These are phyloP conservation scores for Silurus glanis DNA, from an alignment of 2,113 vertebrate genomes.

Conservation along the genomic window DNA sequence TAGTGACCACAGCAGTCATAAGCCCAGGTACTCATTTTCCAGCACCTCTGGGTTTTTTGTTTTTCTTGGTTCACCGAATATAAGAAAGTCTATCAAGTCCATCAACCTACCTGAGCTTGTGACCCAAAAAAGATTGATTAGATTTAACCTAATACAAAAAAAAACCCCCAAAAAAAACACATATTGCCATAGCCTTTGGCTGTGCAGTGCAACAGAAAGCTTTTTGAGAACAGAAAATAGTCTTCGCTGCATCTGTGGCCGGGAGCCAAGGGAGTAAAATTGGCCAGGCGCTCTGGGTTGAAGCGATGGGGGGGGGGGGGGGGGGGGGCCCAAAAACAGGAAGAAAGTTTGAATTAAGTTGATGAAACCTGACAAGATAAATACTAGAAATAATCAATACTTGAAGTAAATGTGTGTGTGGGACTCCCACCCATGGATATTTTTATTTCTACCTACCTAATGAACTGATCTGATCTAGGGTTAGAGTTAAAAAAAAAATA, in stretches of 20 bases:
- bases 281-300: background rate
- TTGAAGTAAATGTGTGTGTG: background rate
- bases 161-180: background rate
- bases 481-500: background rate
- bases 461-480: background rate
- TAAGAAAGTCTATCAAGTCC: background rate
- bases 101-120: background rate
- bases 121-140: background rate
- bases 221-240: constrained; percentile 10
- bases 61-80: background rate
- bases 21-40: background rate
- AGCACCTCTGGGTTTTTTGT: background rate
- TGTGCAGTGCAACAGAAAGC: constrained; percentile 6
- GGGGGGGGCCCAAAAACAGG: background rate
- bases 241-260: background rate
- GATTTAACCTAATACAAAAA: background rate
- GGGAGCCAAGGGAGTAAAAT: background rate
- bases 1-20: background rate
- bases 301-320: background rate
- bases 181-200: constrained; percentile 17
- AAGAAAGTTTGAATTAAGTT: background rate
- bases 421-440: background rate
- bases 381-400: background rate
- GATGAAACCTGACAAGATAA: background rate
- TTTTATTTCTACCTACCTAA: background rate